These are phyloP conservation scores for Drosophila pseudotalamancana DNA, from an alignment of 2,888 invertebrate species.

Conservation along the genomic window DNA sequence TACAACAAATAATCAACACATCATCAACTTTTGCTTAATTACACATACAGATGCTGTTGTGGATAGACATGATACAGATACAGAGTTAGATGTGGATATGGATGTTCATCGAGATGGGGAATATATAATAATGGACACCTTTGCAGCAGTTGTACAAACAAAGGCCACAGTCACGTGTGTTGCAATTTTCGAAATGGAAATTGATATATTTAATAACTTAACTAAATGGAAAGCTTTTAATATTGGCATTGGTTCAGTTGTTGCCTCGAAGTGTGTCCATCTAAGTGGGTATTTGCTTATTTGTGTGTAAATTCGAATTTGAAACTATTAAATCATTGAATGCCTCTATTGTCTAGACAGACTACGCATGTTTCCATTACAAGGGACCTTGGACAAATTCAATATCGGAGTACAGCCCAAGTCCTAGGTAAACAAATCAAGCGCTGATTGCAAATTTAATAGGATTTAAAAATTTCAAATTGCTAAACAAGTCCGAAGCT, in stretches of 20 bases:
- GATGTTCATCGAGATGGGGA: slow-evolving; percentile 3
- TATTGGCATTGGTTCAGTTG: slow-evolving; percentile 1
- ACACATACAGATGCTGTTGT: slow-evolving; percentile 39
- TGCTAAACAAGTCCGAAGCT: slow-evolving; percentile 66
- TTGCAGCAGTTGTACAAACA: slow-evolving; percentile 1
- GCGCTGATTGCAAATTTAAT: slow-evolving; percentile 72
- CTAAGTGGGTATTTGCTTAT: slow-evolving; percentile 54
- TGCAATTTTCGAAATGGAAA: slow-evolving; percentile 61
- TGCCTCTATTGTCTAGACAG: slow-evolving; percentile 45
- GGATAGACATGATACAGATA: background rate
- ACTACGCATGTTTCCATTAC: slow-evolving; percentile 23
- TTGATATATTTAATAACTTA: slow-evolving; percentile 73
- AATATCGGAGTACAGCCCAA: slow-evolving; percentile 10
- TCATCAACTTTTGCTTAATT: slow-evolving; percentile 74
- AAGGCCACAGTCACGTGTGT: background rate
- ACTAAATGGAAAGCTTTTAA: slow-evolving; percentile 56
- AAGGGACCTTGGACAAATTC: background rate
- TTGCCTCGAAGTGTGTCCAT: background rate
- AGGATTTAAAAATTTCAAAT: slow-evolving; percentile 74
- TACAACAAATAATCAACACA: slow-evolving; percentile 73
- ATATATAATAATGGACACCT: slow-evolving; percentile 4
- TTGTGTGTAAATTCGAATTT: slow-evolving; percentile 56
- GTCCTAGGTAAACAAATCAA: slow-evolving; percentile 65
- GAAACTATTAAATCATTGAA: slow-evolving; percentile 70
- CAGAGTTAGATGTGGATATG: slow-evolving; percentile 1